A percentile compares a stretch with the other conserved stretches of the same genome.
These are phyloP conservation scores for Amiota minor DNA, from an alignment of 2,888 invertebrate species.

Conservation along the genomic window DNA sequence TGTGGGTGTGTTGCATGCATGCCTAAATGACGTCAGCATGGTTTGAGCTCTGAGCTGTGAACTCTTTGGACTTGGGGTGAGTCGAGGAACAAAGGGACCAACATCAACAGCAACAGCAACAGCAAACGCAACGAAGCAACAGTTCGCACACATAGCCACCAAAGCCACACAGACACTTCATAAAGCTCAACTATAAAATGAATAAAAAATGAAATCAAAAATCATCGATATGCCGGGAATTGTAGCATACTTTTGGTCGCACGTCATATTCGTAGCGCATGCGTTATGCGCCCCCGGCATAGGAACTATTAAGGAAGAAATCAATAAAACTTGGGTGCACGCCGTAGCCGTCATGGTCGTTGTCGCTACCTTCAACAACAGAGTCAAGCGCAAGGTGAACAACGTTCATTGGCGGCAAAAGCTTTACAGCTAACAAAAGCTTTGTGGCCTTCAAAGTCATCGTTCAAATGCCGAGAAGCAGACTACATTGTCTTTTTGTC, in stretches of 20 bases:
- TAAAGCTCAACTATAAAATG: not conserved
- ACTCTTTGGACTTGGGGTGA: not conserved
- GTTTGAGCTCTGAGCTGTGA: not conserved
- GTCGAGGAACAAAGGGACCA: slow-evolving; percentile 14
- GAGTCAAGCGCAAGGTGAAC: slow-evolving; percentile 70
- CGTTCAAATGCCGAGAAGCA: not conserved
- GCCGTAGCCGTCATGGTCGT: too few species aligned
- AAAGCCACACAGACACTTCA: not conserved
- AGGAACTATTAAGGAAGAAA: slow-evolving; percentile 41
- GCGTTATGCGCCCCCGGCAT: slow-evolving; percentile 45
- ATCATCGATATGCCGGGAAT: slow-evolving; percentile 6
- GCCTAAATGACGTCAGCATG: slow-evolving; percentile 23
- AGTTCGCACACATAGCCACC: slow-evolving; percentile 21
- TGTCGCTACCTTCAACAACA: not conserved
- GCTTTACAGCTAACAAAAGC: not conserved
- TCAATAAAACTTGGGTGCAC: slow-evolving; percentile 67
- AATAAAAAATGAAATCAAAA: slow-evolving; percentile 6
- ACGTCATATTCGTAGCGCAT: slow-evolving; percentile 57
- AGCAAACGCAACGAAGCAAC: slow-evolving; percentile 22
- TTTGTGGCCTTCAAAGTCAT: not conserved
- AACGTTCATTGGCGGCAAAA: not conserved
- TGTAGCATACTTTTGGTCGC: slow-evolving; percentile 28
- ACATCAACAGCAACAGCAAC: slow-evolving; percentile 23
- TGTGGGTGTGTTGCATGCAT: not conserved
- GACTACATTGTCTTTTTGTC: too few species aligned